Percentiles rank a stretch among this genome's conserved stretches.
Evolutionary conservation across 2,113 vertebrate species (phyloP).

Genomic region (Tringa solitaria): DNA sequence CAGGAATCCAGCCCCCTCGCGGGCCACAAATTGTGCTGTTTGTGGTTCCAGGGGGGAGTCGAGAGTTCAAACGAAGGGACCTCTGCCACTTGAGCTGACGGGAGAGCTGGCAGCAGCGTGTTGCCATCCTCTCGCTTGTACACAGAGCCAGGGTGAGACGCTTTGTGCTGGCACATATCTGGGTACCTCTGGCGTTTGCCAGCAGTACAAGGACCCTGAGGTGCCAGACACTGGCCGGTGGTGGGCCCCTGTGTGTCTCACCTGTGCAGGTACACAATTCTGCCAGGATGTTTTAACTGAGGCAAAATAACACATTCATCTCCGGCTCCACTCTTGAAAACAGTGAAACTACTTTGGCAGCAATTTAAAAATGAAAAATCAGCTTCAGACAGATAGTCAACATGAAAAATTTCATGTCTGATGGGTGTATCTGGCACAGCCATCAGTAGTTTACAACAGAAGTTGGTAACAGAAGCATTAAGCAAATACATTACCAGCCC

Average conservation of each 20-base stretch:
- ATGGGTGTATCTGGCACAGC: background rate
- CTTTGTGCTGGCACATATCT: background rate
- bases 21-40: background rate
- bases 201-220: background rate
- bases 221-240: background rate
- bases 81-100: background rate
- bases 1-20: background rate
- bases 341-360: background rate
- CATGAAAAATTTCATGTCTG: background rate
- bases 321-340: background rate
- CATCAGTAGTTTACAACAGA: background rate
- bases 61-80: background rate
- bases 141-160: rapidly evolving
- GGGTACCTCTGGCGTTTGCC: background rate
- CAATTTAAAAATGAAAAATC: background rate
- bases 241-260: background rate
- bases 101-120: background rate
- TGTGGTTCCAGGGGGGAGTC: rapidly evolving
- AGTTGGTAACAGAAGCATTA: background rate
- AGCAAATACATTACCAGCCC: background rate
- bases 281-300: background rate
- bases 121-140: background rate
- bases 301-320: background rate
- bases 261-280: background rate
- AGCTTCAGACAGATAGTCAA: background rate